Evolutionary conservation across 2,888 invertebrate species (phyloP).

Genomic region (Epicampocera succincta): DNA sequence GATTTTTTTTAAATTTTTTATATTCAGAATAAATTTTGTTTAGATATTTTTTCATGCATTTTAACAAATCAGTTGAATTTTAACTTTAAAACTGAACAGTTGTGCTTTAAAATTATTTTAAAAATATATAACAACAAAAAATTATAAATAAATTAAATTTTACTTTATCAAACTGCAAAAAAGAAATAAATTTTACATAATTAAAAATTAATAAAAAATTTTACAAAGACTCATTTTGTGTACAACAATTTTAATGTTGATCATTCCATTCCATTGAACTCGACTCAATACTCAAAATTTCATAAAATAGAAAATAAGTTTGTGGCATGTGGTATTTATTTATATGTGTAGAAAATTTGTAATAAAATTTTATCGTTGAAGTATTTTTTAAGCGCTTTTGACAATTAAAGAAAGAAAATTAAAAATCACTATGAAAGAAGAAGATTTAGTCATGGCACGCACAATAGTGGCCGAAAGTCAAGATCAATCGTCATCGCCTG

Average conservation of each 20-base stretch:
- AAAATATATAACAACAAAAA: conserved; percentile 33
- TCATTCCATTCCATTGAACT: too few relatives aligned
- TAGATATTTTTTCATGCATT: conserved; percentile 66
- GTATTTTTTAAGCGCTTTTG: neutral
- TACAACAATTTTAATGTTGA: too few relatives aligned
- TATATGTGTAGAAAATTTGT: too few relatives aligned
- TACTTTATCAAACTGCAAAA: neutral
- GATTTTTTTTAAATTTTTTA: conserved; percentile 46
- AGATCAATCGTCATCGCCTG: conserved; percentile 82
- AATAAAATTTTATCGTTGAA: too few relatives aligned
- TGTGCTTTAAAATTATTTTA: conserved; percentile 33
- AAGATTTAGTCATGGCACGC: conserved; percentile 87
- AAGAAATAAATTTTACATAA: conserved; percentile 3
- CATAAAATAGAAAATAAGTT: too few relatives aligned
- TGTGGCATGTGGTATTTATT: neutral
- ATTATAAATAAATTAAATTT: conserved; percentile 11
- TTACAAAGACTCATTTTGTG: too few relatives aligned
- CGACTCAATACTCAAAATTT: too few relatives aligned
- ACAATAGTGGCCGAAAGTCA: conserved; percentile 83
- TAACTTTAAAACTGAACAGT: conserved; percentile 71
- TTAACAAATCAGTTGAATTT: conserved; percentile 73
- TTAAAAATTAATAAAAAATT: neutral
- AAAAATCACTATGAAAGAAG: conserved; percentile 85
- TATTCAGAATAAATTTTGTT: conserved; percentile 64
- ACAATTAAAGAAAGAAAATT: neutral